These are phyloP conservation scores for Cotesia glomerata DNA, from an alignment of 1,140 invertebrate species.

Conservation along the genomic window DNA sequence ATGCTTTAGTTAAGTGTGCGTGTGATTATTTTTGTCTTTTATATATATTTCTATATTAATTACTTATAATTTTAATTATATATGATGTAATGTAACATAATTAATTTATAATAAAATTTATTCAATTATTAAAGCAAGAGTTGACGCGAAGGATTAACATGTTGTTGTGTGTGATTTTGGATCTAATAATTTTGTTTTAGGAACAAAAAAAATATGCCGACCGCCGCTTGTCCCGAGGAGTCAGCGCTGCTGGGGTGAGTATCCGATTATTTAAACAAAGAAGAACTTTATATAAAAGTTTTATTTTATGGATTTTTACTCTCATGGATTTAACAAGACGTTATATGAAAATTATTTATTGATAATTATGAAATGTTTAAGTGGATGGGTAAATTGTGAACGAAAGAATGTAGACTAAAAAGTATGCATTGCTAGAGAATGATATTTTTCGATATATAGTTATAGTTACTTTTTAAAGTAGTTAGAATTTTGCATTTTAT, in stretches of 20 bases:
- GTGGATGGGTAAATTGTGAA: slow-evolving; percentile 8
- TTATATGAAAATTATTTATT: neutral
- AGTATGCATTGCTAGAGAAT: slow-evolving; percentile 14
- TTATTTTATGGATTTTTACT: too few relatives aligned
- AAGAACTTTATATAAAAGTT: too few relatives aligned
- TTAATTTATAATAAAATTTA: neutral
- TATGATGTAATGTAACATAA: neutral
- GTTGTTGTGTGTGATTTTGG: slow-evolving; percentile 57
- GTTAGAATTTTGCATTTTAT: slow-evolving; percentile 1
- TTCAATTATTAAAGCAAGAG: neutral
- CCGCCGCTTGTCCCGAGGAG: slow-evolving; percentile 72
- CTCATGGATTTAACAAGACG: too few relatives aligned
- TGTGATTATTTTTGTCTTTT: neutral
- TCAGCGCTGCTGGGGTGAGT: slow-evolving; percentile 75
- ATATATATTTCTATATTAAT: neutral
- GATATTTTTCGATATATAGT: slow-evolving; percentile 5
- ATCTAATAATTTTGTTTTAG: slow-evolving; percentile 66
- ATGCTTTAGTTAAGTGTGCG: neutral
- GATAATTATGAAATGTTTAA: slow-evolving; percentile 20
- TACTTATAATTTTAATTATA: too few relatives aligned
- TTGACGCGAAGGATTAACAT: slow-evolving; percentile 40
- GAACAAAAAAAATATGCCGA: slow-evolving; percentile 70
- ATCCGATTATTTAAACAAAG: slow-evolving; percentile 13
- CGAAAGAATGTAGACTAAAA: neutral
- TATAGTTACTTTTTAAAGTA: neutral